Base-by-base conservation (phyloP, 2,113 vertebrate genomes). In the Cynoglossus semilaevis region DNA sequence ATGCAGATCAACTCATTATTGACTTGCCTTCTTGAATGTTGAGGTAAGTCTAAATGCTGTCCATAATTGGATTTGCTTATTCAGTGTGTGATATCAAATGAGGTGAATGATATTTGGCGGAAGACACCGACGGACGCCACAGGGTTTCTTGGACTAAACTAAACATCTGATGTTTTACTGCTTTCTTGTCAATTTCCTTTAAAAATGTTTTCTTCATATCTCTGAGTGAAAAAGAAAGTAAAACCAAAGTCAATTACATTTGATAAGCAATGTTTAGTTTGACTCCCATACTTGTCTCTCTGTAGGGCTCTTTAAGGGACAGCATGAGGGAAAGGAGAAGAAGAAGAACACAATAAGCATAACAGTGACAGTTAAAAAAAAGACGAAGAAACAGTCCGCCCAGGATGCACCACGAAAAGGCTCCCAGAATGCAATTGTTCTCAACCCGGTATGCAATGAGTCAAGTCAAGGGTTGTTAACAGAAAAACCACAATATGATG, bases 251-350 rank as follows among this genome's bases (percentile, higher is more conserved):
- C 93, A 98, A 98, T 99, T 99, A 99, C 96, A 99, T 99, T 99
- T 99, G 96, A 94, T 99, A 97, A 93, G 96, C 95, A 98, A 98
- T 97, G 95, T 99, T 99, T 98, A 98, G 95, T 94, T 97, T 99
- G 97, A 99, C 95, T 97, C 95, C 96, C 96, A 98, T 99, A 98
- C 95, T 99, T 96, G 96, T 99, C 96, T 99, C 96, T 97, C 96
- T 98, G 96, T 98, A 98, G 94, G 96, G 94, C 94, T 97, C 96
- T 99, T 97, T 96, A 92, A 91, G 93, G 93, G 95, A 97, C 94
- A 96, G 96, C 96, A 94, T 98, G 95, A 94, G 93, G 94, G 91
- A 93, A 94, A 94, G 92, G 92, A 93, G 94, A 96, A 85, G 69
- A 75, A 80, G 93, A 87, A n/a, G 73, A 86, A 85, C 92, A 95